Conservation (phyloP, 2,888 invertebrate genomes). For the Athetis lepigone region DNA sequence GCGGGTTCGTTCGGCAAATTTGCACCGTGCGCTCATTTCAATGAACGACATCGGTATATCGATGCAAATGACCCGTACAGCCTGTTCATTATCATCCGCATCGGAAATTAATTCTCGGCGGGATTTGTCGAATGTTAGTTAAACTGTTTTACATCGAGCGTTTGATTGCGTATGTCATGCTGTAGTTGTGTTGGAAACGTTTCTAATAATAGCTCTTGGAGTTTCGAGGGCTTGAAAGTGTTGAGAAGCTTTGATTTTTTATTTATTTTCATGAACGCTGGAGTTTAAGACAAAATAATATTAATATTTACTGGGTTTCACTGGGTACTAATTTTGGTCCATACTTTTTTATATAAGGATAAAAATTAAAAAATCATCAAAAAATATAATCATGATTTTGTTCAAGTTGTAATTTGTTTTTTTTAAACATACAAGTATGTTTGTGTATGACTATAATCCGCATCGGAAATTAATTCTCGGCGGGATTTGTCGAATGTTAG, state of each 20-base stretch:
- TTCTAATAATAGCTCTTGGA: conserved; percentile 2
- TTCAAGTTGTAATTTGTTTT: too few relatives aligned
- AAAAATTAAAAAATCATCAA: too few relatives aligned
- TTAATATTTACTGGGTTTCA: not conserved
- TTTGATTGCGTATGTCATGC: conserved; percentile 65
- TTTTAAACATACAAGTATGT: too few relatives aligned
- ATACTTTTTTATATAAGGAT: too few relatives aligned
- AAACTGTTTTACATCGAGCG: conserved; percentile 72
- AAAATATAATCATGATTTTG: too few relatives aligned
- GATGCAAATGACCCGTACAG: conserved; percentile 76
- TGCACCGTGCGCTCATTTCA: conserved; percentile 74
- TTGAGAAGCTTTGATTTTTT: not conserved
- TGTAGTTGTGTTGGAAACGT: not conserved
- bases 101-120: conserved; percentile 83
- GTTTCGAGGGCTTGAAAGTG: not conserved
- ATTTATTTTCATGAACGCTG: too few relatives aligned
- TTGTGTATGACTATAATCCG: too few relatives aligned
- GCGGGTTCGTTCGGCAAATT: conserved; percentile 72
- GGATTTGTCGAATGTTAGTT: conserved; percentile 70
- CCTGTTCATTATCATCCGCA: conserved; percentile 81
- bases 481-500: conserved; percentile 70
- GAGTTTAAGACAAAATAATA: not conserved
- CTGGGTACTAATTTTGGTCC: conserved; percentile 12
- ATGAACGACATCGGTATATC: conserved; percentile 78
- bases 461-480: conserved; percentile 84